Conservation (phyloP, 2,113 vertebrate genomes). For the Eulemur rufifrons region DNA sequence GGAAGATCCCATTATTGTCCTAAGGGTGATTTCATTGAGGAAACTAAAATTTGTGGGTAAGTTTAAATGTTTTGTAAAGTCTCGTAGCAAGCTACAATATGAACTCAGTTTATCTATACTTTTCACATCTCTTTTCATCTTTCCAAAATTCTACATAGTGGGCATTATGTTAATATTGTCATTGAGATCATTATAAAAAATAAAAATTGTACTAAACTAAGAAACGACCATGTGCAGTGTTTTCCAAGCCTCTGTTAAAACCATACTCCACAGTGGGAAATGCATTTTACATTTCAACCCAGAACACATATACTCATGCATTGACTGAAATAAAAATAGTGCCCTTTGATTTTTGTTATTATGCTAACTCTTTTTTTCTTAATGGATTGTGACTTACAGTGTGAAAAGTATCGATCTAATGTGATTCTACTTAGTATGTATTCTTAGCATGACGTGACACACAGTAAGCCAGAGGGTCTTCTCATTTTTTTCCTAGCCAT, state of each 20-base stretch:
- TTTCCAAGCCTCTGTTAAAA: not conserved
- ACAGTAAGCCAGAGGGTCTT: not conserved
- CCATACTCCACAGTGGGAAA: not conserved
- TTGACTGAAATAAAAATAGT: not conserved
- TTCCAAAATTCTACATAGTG: not conserved
- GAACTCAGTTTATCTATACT: not conserved
- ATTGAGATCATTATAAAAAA: not conserved
- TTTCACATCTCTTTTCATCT: not conserved
- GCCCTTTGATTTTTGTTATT: not conserved
- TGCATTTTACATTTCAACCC: not conserved
- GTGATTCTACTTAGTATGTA: not conserved
- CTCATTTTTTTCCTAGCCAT: not conserved
- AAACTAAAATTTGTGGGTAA: not conserved
- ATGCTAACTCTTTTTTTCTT: not conserved
- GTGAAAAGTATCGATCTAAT: not conserved
- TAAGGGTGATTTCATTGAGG: not conserved
- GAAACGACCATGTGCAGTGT: not conserved
- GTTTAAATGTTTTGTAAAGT: not conserved
- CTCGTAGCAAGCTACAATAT: not conserved
- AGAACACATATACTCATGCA: not conserved
- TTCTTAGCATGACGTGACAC: not conserved
- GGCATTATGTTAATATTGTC: not conserved
- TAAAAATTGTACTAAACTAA: constrained; percentile 1
- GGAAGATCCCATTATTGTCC: not conserved
- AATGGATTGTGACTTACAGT: not conserved